These are phyloP conservation scores for Thyatira batis DNA, from an alignment of 2,888 invertebrate genomes.

Conservation along the genomic window DNA sequence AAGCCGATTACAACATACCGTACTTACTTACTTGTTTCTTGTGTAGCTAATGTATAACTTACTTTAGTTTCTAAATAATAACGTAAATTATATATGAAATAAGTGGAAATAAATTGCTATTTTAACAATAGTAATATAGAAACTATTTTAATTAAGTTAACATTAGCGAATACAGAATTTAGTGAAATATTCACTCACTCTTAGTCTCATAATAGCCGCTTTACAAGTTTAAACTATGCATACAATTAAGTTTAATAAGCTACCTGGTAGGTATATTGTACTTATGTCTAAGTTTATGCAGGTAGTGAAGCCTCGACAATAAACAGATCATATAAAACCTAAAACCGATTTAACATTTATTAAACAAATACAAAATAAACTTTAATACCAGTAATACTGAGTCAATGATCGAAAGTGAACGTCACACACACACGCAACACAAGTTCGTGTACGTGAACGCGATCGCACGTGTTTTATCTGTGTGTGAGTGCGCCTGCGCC, in stretches of 20 bases:
- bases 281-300: no score
- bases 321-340: neutral
- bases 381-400: constrained; percentile 29
- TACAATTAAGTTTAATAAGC: no score
- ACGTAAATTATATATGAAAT: neutral
- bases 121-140: neutral
- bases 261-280: no score
- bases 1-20: constrained; percentile 1
- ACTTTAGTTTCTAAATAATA: neutral
- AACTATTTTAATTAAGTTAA: no score
- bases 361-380: neutral
- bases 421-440: constrained; percentile 34
- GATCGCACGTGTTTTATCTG: constrained; percentile 22
- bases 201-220: no score
- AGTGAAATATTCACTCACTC: no score
- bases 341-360: neutral
- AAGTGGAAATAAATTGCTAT: neutral
- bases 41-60: neutral
- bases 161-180: no score
- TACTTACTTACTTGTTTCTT: neutral
- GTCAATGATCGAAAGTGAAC: constrained; percentile 67
- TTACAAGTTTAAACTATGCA: no score
- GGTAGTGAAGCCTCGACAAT: no score
- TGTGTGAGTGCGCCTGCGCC: constrained; percentile 39
- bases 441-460: constrained; percentile 9